phyloP scores from a whole-genome alignment of 2,888 invertebrate genomes.

The Parnassius orleans region DNA sequence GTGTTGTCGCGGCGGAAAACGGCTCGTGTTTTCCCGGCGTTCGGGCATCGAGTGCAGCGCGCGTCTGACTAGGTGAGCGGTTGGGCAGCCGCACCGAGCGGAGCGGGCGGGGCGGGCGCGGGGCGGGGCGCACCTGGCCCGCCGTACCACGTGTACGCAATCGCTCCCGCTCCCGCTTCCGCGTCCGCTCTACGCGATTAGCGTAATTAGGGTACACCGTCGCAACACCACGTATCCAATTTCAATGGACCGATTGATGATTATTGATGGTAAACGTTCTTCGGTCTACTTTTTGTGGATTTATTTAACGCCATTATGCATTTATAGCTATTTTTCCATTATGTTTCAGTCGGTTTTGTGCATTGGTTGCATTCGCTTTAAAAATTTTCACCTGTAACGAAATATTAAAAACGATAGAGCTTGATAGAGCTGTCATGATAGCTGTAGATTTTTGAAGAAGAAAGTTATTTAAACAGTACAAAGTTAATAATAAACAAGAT shows the following conservation, averaged over 20 bases:
- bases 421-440: too few relatives aligned
- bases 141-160: constrained; percentile 55
- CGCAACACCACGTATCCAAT: constrained; percentile 55
- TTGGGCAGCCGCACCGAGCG: constrained; percentile 37
- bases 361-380: constrained; percentile 4
- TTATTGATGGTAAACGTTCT: constrained; percentile 54
- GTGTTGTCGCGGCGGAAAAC: constrained; percentile 71
- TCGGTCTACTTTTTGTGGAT: constrained; percentile 40
- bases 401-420: too few relatives aligned
- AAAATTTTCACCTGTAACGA: neutral
- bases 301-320: constrained; percentile 34
- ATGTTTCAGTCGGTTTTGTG: constrained; percentile 12
- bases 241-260: constrained; percentile 65
- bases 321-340: constrained; percentile 23
- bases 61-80: constrained; percentile 69
- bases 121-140: constrained; percentile 77
- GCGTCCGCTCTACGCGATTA: constrained; percentile 49
- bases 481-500: too few relatives aligned
- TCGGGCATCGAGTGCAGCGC: constrained; percentile 77
- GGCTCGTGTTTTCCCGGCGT: constrained; percentile 77
- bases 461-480: too few relatives aligned
- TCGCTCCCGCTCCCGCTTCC: constrained; percentile 46
- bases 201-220: constrained; percentile 56
- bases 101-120: constrained; percentile 50
- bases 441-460: too few relatives aligned